phyloP scores from a whole-genome alignment of 2,113 vertebrate species.

The Odobenus rosmarus region DNA sequence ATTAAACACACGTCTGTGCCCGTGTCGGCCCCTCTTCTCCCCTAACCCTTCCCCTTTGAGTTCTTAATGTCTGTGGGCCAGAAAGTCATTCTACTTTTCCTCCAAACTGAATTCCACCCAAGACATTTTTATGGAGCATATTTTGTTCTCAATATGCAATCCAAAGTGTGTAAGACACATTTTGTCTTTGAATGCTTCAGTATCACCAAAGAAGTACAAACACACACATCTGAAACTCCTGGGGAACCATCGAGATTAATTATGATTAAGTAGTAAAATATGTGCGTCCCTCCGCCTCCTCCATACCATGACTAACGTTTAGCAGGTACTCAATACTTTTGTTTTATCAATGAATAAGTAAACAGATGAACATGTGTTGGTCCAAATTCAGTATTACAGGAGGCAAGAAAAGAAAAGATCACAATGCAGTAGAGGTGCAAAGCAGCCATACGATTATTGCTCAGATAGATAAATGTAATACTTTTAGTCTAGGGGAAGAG shows the following conservation, averaged over 20 bases:
- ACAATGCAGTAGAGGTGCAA: not conserved
- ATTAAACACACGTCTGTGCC: not conserved
- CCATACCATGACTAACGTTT: not conserved
- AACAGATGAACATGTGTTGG: not conserved
- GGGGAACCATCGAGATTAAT: not conserved
- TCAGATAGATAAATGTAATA: conserved; percentile 17
- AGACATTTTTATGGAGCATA: not conserved
- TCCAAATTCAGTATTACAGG: not conserved
- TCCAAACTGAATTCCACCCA: not conserved
- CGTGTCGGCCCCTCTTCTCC: not conserved
- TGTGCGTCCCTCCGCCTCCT: not conserved
- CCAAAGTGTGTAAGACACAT: not conserved
- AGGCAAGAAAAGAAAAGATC: not conserved
- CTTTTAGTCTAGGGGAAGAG: not conserved
- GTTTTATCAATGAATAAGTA: conserved; percentile 14
- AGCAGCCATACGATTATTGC: not conserved
- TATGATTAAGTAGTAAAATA: not conserved
- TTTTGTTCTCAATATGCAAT: not conserved
- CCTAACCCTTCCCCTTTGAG: not conserved
- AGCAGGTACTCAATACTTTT: conserved; percentile 36
- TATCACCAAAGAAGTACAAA: not conserved
- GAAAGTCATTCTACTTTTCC: not conserved
- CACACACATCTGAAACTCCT: not conserved
- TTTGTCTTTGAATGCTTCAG: not conserved
- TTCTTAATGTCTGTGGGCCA: not conserved